Evolutionary conservation across 2,113 vertebrate genomes (phyloP), one percentile per base, ranked within the genome.

Genomic region (Tauraco erythrolophus): DNA sequence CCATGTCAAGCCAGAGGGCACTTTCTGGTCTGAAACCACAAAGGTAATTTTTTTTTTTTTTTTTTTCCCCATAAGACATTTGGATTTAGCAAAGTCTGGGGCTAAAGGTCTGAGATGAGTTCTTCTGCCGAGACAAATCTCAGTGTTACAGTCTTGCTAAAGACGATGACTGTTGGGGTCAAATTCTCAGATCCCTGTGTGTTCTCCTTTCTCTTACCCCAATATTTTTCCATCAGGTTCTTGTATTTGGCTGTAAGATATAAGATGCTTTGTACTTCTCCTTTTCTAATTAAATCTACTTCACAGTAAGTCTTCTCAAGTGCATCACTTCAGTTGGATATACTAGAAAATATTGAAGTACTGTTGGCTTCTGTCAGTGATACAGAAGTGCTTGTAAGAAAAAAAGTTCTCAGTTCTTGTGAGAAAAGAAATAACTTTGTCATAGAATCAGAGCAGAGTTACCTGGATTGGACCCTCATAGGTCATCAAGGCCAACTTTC

Each of bases 221-320:
- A 72, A 6, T 54, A 60, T 17, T 35, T 48, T 78, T 88, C 51
- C 39, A 8, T 62, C 58, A 91, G 25, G 12, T 84, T 88, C 65
- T 89, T 88, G 56, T 84, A 35, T 53, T 78, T 78, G 65, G 51
- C 69, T 84, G 21, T 57, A 53, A 82, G 24, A 31, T 51, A 12
- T 33, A 39, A 92, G 69, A 16, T 33, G 28, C 19, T 96, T 88
- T 85, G 53, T 81, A 82, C 37, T 66, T 61, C 41, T 78, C 28
- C 14, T 51, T 96, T 88, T 79, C 82, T 93, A 79, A 94, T 88
- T 92, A 83, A 62, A 74, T 82, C 43, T 88, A 11, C 25, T 88
- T 75, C 61, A 58, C 23, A 76, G 53, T 54, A 54, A 81, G 68
- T 81, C n/a, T 91, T 92, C 54, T 92, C 1, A 15, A 96, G 65